Base-by-base conservation (phyloP, 2,113 vertebrate genomes). In the Hippocampus barbouri region DNA sequence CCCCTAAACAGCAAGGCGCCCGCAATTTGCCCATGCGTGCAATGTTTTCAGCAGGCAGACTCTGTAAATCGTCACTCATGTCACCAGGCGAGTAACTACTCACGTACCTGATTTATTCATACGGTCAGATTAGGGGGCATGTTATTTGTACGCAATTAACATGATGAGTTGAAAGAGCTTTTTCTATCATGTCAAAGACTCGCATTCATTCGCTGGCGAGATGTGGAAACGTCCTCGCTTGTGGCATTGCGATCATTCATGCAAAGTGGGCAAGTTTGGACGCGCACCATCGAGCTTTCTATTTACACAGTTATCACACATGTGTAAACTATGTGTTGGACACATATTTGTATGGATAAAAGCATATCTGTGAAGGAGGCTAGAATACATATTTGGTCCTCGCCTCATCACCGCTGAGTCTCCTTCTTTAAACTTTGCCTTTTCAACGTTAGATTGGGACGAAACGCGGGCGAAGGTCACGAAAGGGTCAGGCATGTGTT, bases 221-320 rank as follows among this genome's bases (percentile, higher is more conserved):
- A 82, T 75, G 65, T 70, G 63, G 54, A 73, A 76, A 83, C 76
- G 68, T 68, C 56, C 63, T 34, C 4, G 43, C 68, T 73, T 0
- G 77, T 69, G 23, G 81, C 43, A 71, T 43, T 74, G 56, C 59
- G 65, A 77, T 85, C 74, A 59, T 76, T 82, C 74, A 69, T 81
- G 79, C 54, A 20, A 71, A 68, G 76, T n/a, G n/a, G 67, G 78
- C 87, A 84, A 69, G 83, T 79, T 56, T 59, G 60, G 61, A 81
- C 85, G 64, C 12, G 79, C 59, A 73, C 70, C 79, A 21, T 78
- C 59, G 60, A 79, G 80, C 70, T 83, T 74, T 79, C 76, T 78
- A 77, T 86, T 85, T 83, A 85, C 83, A 85, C 74, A 76, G 87
- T 73, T 72, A 69, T 78, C 75, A 74, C 79, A 66, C 63, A 9